Conservation (phyloP, 2,888 invertebrate genomes). For the Cistogaster globosa region DNA sequence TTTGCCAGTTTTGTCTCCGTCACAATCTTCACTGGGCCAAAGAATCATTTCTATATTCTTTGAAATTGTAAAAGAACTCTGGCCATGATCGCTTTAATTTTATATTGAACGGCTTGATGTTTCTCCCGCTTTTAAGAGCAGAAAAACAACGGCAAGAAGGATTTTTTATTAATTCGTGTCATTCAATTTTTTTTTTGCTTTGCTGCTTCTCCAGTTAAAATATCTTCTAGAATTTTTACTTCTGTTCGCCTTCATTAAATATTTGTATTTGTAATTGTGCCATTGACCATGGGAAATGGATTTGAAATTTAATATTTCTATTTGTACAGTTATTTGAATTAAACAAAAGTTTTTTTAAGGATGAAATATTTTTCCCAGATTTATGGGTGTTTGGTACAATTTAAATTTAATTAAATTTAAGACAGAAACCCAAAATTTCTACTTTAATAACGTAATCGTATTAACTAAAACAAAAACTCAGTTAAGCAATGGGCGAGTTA, state of each 20-base stretch:
- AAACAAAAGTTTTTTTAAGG: conserved; percentile 30
- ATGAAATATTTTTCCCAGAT: not conserved
- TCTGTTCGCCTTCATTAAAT: not conserved
- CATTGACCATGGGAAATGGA: conserved; percentile 57
- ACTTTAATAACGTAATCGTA: too few relatives aligned
- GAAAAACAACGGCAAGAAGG: too few relatives aligned
- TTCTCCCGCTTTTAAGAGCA: not conserved
- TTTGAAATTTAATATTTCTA: conserved; percentile 50
- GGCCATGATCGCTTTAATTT: conserved; percentile 42
- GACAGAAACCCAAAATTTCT: too few relatives aligned
- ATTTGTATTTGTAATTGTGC: conserved; percentile 42
- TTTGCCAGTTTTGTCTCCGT: not conserved
- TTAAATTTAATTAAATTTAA: too few relatives aligned
- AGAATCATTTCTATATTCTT: conserved; percentile 30
- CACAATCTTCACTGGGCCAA: not conserved
- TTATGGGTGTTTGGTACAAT: too few relatives aligned
- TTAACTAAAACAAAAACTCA: too few relatives aligned
- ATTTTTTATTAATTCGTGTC: conserved; percentile 46
- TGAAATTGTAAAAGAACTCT: conserved; percentile 49
- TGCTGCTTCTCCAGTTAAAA: not conserved
- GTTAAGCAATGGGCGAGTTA: not conserved
- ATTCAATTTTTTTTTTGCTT: not conserved
- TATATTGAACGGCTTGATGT: conserved; percentile 12
- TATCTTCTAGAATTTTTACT: not conserved
- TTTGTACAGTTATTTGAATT: conserved; percentile 53